Conservation (phyloP, 2,797 vertebrate genomes). For the Babyrousa celebensis region DNA sequence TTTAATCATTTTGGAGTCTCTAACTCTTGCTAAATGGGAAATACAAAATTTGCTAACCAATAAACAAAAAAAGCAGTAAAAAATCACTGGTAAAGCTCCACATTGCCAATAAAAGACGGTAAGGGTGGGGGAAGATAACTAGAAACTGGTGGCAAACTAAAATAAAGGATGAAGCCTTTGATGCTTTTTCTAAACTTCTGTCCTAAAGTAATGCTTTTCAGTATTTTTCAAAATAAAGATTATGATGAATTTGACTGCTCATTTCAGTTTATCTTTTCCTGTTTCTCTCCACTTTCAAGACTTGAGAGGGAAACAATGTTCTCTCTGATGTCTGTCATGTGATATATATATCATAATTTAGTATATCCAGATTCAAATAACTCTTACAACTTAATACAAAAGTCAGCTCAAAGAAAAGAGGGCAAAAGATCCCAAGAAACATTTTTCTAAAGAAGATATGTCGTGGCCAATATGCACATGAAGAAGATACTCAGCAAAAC, state of each 20-base stretch:
- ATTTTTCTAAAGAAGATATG: neutral
- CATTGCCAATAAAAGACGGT: neutral
- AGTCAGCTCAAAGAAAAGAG: neutral
- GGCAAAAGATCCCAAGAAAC: neutral
- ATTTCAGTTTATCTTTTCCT: neutral
- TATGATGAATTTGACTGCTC: neutral
- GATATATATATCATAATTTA: neutral
- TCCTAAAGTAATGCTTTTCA: conserved; percentile 41
- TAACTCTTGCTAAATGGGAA: conserved; percentile 31
- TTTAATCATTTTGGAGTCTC: neutral
- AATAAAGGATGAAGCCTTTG: neutral
- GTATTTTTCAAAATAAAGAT: conserved; percentile 33
- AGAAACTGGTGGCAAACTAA: conserved; percentile 22
- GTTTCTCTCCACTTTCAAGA: neutral
- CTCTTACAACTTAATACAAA: neutral
- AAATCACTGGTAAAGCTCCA: conserved; percentile 18
- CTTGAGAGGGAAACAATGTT: neutral
- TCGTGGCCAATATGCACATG: neutral
- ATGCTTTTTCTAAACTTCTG: conserved; percentile 1
- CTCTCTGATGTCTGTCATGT: neutral
- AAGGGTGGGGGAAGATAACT: neutral
- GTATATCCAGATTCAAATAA: neutral
- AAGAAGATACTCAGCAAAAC: neutral
- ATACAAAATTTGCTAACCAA: conserved; percentile 43
- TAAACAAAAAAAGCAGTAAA: conserved; percentile 52